Evolutionary conservation across 2,113 vertebrate species (phyloP).

Genomic region (Prochilodus magdalenae): DNA sequence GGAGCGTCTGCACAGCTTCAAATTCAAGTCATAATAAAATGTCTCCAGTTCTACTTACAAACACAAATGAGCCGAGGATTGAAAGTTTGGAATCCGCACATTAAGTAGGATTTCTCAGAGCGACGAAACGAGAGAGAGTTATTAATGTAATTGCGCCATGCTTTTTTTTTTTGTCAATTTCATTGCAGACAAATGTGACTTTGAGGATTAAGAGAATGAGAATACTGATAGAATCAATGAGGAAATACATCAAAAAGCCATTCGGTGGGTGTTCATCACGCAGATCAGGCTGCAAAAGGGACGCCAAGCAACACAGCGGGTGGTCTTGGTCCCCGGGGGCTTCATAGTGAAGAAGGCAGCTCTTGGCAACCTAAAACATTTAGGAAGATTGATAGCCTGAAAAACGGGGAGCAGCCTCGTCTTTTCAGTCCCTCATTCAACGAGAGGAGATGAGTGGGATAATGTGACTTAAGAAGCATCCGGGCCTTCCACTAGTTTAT

Average conservation of each 20-base stretch:
- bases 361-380: conserved; percentile 54
- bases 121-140: too few relatives aligned
- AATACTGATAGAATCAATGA: conserved; percentile 13
- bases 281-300: conserved; percentile 36
- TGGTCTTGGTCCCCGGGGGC: conserved; percentile 10
- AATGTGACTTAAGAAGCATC: neutral
- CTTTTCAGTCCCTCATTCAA: conserved; percentile 1
- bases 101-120: too few relatives aligned
- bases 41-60: too few relatives aligned
- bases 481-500: too few relatives aligned
- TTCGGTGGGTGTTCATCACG: conserved; percentile 36
- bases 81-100: too few relatives aligned
- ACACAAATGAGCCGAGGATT: too few relatives aligned
- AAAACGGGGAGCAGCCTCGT: conserved; percentile 26
- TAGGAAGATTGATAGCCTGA: conserved; percentile 50
- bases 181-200: neutral
- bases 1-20: too few relatives aligned
- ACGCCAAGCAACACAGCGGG: conserved; percentile 24
- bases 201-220: neutral
- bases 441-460: conserved; percentile 7
- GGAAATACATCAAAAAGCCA: conserved; percentile 36
- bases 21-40: too few relatives aligned
- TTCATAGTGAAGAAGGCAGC: conserved; percentile 15
- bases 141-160: neutral
- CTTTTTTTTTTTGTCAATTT: neutral